A percentile compares a stretch with the other conserved stretches of the same genome.
phyloP scores from a whole-genome alignment of 1,140 invertebrate genomes.

The Trichogramma pretiosum region DNA sequence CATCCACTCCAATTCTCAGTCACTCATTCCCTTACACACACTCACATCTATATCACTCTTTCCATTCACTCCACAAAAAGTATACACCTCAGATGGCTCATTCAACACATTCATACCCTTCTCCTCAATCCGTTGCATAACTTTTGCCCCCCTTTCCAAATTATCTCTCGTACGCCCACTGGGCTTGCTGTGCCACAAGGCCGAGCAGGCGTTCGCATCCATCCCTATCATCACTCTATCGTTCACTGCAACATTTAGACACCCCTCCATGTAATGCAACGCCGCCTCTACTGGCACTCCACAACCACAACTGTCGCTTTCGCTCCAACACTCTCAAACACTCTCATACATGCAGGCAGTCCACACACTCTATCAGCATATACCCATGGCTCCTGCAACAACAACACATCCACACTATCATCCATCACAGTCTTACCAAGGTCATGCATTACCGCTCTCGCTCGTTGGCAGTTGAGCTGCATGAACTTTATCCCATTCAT shows the following conservation, averaged over 20 bases:
- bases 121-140: background rate
- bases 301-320: background rate
- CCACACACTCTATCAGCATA: background rate
- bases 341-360: too few relatives aligned
- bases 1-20: background rate
- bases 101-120: conserved; percentile 12
- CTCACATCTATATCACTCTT: conserved; percentile 16
- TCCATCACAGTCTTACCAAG: too few relatives aligned
- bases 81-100: conserved; percentile 4
- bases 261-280: conserved; percentile 17
- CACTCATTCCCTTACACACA: background rate
- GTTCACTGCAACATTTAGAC: too few relatives aligned
- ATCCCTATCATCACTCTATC: too few relatives aligned
- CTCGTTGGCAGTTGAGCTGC: too few relatives aligned
- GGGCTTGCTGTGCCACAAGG: conserved; percentile 14
- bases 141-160: background rate
- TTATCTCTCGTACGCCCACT: background rate
- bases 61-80: conserved; percentile 10
- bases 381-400: background rate
- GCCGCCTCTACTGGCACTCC: background rate
- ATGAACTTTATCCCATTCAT: too few relatives aligned
- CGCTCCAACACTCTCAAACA: too few relatives aligned
- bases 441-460: too few relatives aligned
- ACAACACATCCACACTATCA: too few relatives aligned
- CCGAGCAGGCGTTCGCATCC: too few relatives aligned